Percentiles rank a stretch among this genome's conserved stretches.
Conservation (phyloP, 2,888 invertebrate genomes). For the Autographa gamma region DNA sequence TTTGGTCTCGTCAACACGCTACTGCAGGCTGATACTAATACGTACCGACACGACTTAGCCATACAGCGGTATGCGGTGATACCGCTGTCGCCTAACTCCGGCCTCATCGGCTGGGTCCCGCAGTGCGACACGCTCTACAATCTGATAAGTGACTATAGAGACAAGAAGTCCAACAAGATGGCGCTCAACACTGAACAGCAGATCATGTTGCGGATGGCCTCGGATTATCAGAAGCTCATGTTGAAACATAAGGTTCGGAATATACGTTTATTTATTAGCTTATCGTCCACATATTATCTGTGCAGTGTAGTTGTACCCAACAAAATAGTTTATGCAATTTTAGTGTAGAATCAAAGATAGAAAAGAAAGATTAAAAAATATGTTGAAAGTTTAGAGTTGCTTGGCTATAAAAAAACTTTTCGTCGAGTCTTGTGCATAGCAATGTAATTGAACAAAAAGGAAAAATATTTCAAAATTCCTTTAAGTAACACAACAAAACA, state of each 20-base stretch:
- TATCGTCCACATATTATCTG: no score
- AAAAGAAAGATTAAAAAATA: no score
- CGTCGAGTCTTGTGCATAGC: no score
- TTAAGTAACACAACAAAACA: no score
- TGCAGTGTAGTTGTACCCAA: no score
- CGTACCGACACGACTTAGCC: conserved; percentile 95
- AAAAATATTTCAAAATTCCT: no score
- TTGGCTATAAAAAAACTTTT: no score
- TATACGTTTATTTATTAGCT: background rate
- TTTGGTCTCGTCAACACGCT: conserved; percentile 99
- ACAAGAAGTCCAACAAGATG: conserved; percentile 96
- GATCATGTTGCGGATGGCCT: conserved; percentile 98
- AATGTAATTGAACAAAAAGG: no score
- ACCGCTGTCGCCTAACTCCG: conserved; percentile 99
- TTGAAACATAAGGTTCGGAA: conserved; percentile 96
- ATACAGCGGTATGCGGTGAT: conserved; percentile 98
- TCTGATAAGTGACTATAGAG: conserved; percentile 98
- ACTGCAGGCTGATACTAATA: conserved; percentile 97
- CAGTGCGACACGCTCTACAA: conserved; percentile 99
- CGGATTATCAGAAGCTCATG: conserved; percentile 98
- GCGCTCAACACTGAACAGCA: conserved; percentile 98
- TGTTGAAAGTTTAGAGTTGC: no score
- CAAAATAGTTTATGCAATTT: no score
- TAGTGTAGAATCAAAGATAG: no score
- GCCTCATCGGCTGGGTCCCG: conserved; percentile 99